Evolutionary conservation across 2,113 vertebrate species (phyloP).

Genomic region (Rynchops niger): DNA sequence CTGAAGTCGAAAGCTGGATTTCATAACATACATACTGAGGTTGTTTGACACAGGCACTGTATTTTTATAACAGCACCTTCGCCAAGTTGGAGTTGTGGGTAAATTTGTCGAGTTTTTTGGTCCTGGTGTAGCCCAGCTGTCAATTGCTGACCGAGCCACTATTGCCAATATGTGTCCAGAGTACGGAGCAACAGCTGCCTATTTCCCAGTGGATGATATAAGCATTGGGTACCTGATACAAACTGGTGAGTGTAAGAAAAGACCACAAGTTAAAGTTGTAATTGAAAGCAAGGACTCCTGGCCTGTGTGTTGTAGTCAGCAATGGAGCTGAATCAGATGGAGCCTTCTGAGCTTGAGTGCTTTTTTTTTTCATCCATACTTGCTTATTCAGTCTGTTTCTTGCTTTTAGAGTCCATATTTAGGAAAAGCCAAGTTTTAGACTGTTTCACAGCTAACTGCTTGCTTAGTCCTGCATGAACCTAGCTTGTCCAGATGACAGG

Average conservation of each 20-base stretch:
- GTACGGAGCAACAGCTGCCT: constrained; percentile 94
- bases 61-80: constrained; percentile 84
- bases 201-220: constrained; percentile 91
- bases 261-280: not conserved
- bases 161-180: constrained; percentile 99
- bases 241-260: constrained; percentile 80
- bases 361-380: not conserved
- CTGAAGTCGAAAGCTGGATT: not conserved
- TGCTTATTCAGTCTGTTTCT: not conserved
- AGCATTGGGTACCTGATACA: constrained; percentile 91
- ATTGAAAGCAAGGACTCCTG: not conserved
- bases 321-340: not conserved
- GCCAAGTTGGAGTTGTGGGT: constrained; percentile 94
- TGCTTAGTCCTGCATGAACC: not conserved
- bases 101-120: constrained; percentile 99
- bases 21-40: not conserved
- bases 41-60: not conserved
- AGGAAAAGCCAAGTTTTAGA: not conserved
- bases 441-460: not conserved
- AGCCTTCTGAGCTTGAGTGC: not conserved
- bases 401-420: not conserved
- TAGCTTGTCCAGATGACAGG: not conserved
- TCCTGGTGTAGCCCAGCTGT: constrained; percentile 89
- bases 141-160: constrained; percentile 96
- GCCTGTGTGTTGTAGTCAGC: not conserved